Evolutionary conservation across 2,888 invertebrate species (phyloP).

Genomic region (Lydus trimaculatus): DNA sequence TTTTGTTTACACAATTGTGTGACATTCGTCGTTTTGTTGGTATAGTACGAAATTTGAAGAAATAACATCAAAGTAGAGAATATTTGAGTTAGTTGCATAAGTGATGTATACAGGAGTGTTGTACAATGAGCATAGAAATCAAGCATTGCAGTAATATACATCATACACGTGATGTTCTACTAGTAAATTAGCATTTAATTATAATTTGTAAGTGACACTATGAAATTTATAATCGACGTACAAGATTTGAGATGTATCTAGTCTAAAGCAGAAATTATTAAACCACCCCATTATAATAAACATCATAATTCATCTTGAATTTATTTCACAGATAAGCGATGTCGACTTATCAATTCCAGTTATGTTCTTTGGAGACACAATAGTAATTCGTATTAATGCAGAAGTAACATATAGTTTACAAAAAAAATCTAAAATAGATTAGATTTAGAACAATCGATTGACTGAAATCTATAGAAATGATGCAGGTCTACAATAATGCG

Average conservation of each 20-base stretch:
- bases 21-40: no score
- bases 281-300: constrained; percentile 11
- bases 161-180: constrained; percentile 45
- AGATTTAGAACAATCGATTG: background rate
- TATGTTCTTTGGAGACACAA: background rate
- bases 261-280: constrained; percentile 30
- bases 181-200: constrained; percentile 59
- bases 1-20: no score
- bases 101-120: no score
- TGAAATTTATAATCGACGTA: constrained; percentile 56
- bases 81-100: no score
- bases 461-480: background rate
- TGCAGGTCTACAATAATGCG: background rate
- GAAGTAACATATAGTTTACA: no score
- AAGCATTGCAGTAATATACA: constrained; percentile 44
- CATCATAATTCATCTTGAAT: background rate
- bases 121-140: constrained; percentile 12
- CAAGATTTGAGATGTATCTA: constrained; percentile 41
- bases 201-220: constrained; percentile 58
- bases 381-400: background rate
- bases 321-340: background rate
- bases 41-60: no score
- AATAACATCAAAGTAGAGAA: no score
- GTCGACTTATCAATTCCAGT: background rate
- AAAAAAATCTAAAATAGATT: background rate